phyloP scores from a whole-genome alignment of 2,888 invertebrate species.

The Eupithecia centaureata region DNA sequence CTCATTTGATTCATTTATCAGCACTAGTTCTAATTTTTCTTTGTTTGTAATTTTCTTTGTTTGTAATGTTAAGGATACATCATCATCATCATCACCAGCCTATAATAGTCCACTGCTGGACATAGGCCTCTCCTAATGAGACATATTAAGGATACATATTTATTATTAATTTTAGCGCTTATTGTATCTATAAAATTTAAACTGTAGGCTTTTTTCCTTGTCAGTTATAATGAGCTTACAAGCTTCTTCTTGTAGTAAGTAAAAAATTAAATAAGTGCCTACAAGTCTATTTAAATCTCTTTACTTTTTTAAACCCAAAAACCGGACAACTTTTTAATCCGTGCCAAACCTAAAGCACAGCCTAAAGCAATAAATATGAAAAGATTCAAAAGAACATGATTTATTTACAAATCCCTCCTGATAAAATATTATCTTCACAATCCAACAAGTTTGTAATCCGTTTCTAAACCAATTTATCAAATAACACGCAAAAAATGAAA shows the following conservation, averaged over 20 bases:
- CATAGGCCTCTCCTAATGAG: no score
- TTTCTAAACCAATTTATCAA: conserved; percentile 24
- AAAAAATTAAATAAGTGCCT: neutral
- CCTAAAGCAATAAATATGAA: neutral
- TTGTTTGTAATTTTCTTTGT: no score
- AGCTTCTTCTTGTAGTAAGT: neutral
- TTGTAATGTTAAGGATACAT: no score
- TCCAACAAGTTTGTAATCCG: conserved; percentile 17
- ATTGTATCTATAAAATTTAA: no score
- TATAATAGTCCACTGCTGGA: no score
- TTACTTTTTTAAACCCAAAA: neutral
- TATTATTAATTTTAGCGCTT: no score
- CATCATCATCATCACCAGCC: no score
- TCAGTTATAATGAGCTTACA: neutral
- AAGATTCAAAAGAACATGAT: neutral
- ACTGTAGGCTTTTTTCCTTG: neutral
- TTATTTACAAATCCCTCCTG: neutral
- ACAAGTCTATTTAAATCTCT: neutral
- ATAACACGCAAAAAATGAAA: conserved; percentile 17
- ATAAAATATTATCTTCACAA: conserved; percentile 12
- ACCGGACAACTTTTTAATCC: neutral
- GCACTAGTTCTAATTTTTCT: no score
- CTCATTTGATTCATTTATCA: no score
- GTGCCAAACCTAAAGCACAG: neutral
- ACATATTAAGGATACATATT: no score